Evolutionary conservation across 2,113 vertebrate species (phyloP).

Genomic region (Turnix velox): DNA sequence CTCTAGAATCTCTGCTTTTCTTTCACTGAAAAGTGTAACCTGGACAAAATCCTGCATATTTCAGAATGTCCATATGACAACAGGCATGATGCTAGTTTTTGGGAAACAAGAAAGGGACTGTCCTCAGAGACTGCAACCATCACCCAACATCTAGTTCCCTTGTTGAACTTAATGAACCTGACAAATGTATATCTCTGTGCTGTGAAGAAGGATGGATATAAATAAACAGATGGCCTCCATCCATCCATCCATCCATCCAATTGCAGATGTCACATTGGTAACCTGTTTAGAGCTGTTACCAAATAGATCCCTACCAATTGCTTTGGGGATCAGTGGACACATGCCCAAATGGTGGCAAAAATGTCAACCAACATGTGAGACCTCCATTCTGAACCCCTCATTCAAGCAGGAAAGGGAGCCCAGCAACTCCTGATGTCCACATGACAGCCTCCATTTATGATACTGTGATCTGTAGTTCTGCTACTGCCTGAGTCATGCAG

Average conservation of each 20-base stretch:
- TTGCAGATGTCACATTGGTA: accelerated
- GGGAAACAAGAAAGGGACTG: background rate
- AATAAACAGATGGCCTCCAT: background rate
- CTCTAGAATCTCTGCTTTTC: background rate
- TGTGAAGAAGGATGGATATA: background rate
- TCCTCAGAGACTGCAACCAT: background rate
- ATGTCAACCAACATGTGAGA: background rate
- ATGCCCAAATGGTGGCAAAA: background rate
- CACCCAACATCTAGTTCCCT: background rate
- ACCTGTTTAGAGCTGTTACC: background rate
- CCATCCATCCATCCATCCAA: background rate
- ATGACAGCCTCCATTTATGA: background rate
- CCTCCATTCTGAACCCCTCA: background rate
- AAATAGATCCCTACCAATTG: background rate
- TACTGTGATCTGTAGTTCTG: background rate
- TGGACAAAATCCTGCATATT: background rate
- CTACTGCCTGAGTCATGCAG: background rate
- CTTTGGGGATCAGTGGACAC: background rate
- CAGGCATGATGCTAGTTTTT: background rate
- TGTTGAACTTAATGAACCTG: background rate
- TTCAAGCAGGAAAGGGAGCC: background rate
- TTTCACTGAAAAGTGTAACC: background rate
- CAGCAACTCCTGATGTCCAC: background rate
- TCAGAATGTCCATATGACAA: background rate
- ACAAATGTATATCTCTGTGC: background rate